phyloP scores from a whole-genome alignment of 2,797 vertebrate genomes.

The Coendou prehensilis region DNA sequence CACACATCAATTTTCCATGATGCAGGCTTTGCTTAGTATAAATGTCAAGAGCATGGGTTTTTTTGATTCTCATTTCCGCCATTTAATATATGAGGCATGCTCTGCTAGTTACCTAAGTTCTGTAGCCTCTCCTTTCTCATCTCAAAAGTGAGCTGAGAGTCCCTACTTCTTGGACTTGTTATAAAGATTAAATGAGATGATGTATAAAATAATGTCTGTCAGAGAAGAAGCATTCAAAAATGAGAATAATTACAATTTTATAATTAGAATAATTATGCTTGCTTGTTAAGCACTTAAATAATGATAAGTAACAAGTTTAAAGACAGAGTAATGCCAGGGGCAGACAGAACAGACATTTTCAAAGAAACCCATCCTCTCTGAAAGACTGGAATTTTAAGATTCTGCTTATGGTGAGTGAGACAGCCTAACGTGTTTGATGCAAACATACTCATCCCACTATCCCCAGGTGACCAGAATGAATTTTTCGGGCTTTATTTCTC shows the following conservation, averaged over 20 bases:
- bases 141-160: background rate
- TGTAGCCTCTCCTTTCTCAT: background rate
- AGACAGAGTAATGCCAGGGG: background rate
- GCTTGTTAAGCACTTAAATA: background rate
- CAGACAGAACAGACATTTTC: background rate
- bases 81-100: background rate
- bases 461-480: background rate
- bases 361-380: background rate
- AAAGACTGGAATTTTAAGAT: background rate
- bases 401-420: background rate
- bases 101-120: background rate
- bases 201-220: background rate
- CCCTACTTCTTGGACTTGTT: background rate
- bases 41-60: background rate
- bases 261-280: background rate
- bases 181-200: constrained; percentile 17
- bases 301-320: background rate
- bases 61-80: background rate
- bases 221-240: background rate
- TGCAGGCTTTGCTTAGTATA: background rate
- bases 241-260: background rate
- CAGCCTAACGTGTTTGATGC: background rate
- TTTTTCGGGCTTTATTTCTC: constrained; percentile 35
- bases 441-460: background rate
- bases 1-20: background rate